These are phyloP conservation scores for Montipora capricornis DNA, from an alignment of 64 coral and sea anemone species.

Conservation along the genomic window DNA sequence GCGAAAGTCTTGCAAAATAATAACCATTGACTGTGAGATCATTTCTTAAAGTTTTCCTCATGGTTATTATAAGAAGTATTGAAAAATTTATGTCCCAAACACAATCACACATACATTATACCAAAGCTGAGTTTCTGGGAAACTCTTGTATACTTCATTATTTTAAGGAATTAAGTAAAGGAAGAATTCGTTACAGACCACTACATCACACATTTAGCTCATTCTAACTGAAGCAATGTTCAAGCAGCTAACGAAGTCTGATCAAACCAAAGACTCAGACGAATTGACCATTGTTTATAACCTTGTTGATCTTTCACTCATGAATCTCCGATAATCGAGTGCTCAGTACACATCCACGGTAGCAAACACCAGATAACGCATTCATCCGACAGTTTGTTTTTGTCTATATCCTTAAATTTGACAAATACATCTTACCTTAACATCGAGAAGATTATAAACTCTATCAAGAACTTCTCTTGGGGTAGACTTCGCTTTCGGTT, in stretches of 20 bases:
- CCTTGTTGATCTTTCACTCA: not conserved
- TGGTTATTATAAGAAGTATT: too few species aligned
- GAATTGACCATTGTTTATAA: not conserved
- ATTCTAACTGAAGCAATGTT: not conserved
- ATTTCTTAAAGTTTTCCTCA: too few species aligned
- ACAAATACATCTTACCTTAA: conserved; percentile 7
- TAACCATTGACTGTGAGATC: too few species aligned
- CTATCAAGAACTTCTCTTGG: conserved; percentile 51
- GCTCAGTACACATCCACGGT: not conserved
- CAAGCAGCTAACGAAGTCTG: not conserved
- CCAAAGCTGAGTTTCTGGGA: too few species aligned
- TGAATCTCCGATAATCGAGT: not conserved
- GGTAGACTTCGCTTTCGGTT: conserved; percentile 59
- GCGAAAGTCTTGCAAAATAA: too few species aligned
- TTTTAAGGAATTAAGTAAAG: too few species aligned
- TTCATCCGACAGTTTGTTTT: not conserved
- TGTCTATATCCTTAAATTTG: too few species aligned
- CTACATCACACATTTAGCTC: not conserved
- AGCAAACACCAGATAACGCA: not conserved
- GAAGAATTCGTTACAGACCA: not conserved
- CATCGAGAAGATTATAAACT: conserved; percentile 38
- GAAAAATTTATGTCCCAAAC: too few species aligned
- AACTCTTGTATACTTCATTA: too few species aligned
- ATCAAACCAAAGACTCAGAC: not conserved
- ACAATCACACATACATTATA: too few species aligned